Base-by-base conservation (phyloP, 1,140 invertebrate species). In the Trachelipus rathkii region DNA sequence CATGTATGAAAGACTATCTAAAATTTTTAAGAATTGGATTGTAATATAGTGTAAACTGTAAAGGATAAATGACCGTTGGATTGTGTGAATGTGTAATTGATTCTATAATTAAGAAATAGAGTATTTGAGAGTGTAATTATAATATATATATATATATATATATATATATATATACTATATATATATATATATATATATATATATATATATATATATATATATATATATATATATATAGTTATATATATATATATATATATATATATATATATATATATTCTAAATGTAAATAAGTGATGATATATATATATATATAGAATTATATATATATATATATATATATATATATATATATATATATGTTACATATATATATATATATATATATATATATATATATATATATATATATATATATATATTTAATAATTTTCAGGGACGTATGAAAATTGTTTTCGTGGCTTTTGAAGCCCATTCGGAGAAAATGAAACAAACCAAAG, bases 151-250 rank as follows among this genome's bases (percentile, higher is more conserved):
- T n/a, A n/a, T n/a, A n/a, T n/a, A n/a, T n/a, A n/a, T n/a, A n/a
- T n/a, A n/a, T n/a, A n/a, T n/a, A n/a, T n/a, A n/a, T n/a, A n/a
- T n/a, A n/a, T n/a, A n/a, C n/a, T n/a, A n/a, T n/a, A n/a, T n/a
- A n/a, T n/a, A 33, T 33, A 33, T 33, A 33, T n/a, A 33, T 33
- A 33, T 33, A 33, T 33, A 33, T 6, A 33, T 33, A 33, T 33
- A 33, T 33, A 33, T 33, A 70, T 70, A 70, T 70, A 70, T 70
- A 70, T 70, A 70, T 70, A 70, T 70, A 70, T 70, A 70, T 70
- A 70, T 70, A 70, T 70, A 70, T 70, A 70, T 70, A 70, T 70
- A 70, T 70, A 70, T 70, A 70, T 70, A 70, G n/a, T n/a, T n/a
- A n/a, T n/a, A 70, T 70, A 70, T 70, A n/a, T 70, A 70, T 24